Evolutionary conservation across 2,888 invertebrate species (phyloP), one percentile per base, ranked within the genome.

Genomic region (Drepana falcataria): DNA sequence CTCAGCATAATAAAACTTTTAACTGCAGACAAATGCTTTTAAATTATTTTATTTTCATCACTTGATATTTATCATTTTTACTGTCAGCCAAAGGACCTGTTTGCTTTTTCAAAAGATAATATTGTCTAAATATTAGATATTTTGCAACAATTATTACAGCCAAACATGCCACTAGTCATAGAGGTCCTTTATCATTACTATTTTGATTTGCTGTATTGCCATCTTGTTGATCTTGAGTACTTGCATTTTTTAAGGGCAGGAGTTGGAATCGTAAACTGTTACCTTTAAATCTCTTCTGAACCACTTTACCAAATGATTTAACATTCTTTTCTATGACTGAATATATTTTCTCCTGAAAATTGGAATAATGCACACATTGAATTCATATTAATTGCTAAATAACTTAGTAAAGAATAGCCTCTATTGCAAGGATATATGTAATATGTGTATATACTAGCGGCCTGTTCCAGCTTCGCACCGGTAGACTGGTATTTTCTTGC

Each of bases 221-320:
- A 47, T 69, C 64, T 5, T 65, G 3, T 1, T 44, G 59, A 48
- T 63, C 57, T 49, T 73, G 65, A 2, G 75, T 64, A 47, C 66
- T 73, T 40, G 61, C 80, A 7, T 78, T 69, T 58, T 74, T 79
- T 34, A 76, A 53, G 2, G 95, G 94, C 6, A 93, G 56, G 61
- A 95, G 88, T 75, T 92, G 93, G 73, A 95, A 95, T 71, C 92
- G 93, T 33, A 95, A 80, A 60, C 90, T 91, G 51, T 84, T 89
- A 35, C 93, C 93, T 78, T 94, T 95, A 4, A 72, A 77, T 49
- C 93, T 88, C 73, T 94, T 95, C 65, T 95, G 95, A 0, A 94
- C 87, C 56, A 95, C 81, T 79, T 91, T 92, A 0, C 92, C 92
- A 35, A 81, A 62, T 55, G 82, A 71, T 63, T 92, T 92, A 54